Evolutionary conservation across 2,888 invertebrate species (phyloP).

Genomic region (Nezara viridula): DNA sequence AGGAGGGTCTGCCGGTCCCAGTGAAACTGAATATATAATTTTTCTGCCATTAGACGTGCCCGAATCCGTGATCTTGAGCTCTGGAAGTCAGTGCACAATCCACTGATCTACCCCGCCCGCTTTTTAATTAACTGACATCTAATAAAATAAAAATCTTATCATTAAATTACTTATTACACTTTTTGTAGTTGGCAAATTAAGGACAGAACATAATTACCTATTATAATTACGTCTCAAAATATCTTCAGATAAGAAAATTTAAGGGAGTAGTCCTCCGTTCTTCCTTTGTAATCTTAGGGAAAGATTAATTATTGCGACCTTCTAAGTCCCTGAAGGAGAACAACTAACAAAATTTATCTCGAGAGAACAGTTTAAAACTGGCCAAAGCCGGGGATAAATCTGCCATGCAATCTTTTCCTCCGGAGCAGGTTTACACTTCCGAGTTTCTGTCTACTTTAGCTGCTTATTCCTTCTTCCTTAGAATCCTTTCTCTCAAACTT

Average conservation of each 20-base stretch:
- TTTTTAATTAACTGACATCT: no score
- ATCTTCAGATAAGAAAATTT: neutral
- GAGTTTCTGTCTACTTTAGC: conserved; percentile 5
- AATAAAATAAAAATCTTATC: no score
- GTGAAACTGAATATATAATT: no score
- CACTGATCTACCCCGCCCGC: no score
- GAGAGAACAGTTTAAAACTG: conserved; percentile 34
- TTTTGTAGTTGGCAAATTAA: no score
- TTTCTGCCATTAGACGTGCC: no score
- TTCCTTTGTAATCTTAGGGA: neutral
- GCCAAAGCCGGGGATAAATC: conserved; percentile 39
- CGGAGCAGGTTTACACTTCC: conserved; percentile 20
- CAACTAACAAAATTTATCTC: conserved; percentile 34
- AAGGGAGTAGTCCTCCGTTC: neutral
- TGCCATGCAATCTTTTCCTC: conserved; percentile 36
- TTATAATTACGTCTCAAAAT: neutral
- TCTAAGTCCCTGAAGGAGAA: neutral
- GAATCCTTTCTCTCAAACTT: neutral
- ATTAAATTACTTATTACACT: no score
- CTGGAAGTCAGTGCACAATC: no score
- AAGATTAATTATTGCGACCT: conserved; percentile 27
- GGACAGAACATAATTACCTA: no score
- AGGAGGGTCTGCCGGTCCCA: no score
- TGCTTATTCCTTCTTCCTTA: neutral
- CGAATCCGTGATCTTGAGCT: no score